Base-by-base conservation (phyloP, 2,888 invertebrate species). In the Synergus umbraculus region DNA sequence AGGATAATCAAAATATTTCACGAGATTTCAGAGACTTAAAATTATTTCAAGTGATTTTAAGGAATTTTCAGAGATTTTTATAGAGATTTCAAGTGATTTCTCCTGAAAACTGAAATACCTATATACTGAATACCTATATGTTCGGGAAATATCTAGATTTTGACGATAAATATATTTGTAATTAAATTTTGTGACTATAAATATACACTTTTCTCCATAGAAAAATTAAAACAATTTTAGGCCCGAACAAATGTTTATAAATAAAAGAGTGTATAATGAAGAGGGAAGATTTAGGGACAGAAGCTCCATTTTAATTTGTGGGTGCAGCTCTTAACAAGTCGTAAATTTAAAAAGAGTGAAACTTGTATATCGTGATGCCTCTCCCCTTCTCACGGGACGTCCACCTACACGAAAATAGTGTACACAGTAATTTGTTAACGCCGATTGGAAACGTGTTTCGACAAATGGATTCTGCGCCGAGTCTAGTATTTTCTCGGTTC, bases 371-470 rank as follows among this genome's bases (percentile, higher is more conserved):
- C 49, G 49, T 49, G 46, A 15, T 69, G 29, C 37, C 37, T 67
- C 54, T 43, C 54, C 73, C 41, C 37, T 63, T 29, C 63, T 63
- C 29, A 4, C 63, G 63, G 73, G 73, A 37, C 49, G 37, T 73
- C 29, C n/a, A n/a, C 54, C 54, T 41, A 37, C 69, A 73, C n/a
- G 73, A 73, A 73, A 73, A 73, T 73, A 73, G 73, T 73, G 37
- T 54, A 73, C 73, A 73, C 54, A 73, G 73, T 54, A 73, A 73
- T 73, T 73, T 73, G 73, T 73, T 73, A 73, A 73, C 73, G 73
- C 73, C 73, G 73, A 73, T 73, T 73, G 73, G 73, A 73, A 73
- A 73, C 73, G 73, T 73, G 73, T 73, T 73, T 73, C 54, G 73
- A 73, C 73, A 73, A 73, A 73, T 73, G 73, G 73, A 73, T 73